Evolutionary conservation across 2,888 invertebrate species (phyloP).

Genomic region (Drosophila fungiperda): DNA sequence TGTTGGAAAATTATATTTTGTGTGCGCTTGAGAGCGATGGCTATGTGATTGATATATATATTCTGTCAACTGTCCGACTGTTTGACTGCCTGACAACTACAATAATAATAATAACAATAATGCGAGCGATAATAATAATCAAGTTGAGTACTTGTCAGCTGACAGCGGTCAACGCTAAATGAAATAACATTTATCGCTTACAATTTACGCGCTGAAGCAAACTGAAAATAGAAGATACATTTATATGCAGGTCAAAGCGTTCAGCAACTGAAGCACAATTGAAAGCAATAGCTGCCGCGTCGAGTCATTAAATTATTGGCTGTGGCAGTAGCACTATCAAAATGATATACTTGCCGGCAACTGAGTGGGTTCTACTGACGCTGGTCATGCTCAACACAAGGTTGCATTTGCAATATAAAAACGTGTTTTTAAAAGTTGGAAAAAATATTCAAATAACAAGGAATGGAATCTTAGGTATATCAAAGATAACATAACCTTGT

Average conservation of each 20-base stretch:
- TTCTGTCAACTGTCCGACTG: slow-evolving; percentile 63
- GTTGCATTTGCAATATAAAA: neutral
- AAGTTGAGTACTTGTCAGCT: slow-evolving; percentile 44
- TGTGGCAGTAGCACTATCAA: slow-evolving; percentile 34
- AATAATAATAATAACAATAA: slow-evolving; percentile 37
- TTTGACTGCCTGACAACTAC: slow-evolving; percentile 33
- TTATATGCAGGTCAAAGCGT: slow-evolving; percentile 12
- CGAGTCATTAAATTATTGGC: slow-evolving; percentile 17
- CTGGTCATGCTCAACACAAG: neutral
- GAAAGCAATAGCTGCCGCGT: slow-evolving; percentile 12
- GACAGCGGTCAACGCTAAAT: slow-evolving; percentile 45
- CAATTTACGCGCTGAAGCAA: slow-evolving; percentile 56
- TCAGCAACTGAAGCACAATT: slow-evolving; percentile 19
- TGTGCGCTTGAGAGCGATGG: slow-evolving; percentile 32
- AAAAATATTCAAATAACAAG: neutral
- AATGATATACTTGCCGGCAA: slow-evolving; percentile 21
- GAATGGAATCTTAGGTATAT: neutral
- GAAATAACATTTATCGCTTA: slow-evolving; percentile 72
- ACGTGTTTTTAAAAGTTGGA: neutral
- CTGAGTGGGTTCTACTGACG: neutral
- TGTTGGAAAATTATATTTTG: slow-evolving; percentile 54
- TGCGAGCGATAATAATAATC: slow-evolving; percentile 36
- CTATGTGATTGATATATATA: slow-evolving; percentile 43
- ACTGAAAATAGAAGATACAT: neutral
- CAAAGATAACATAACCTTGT: neutral